Evolutionary conservation across 2,113 vertebrate species (phyloP).

Genomic region (Pogona vitticeps): DNA sequence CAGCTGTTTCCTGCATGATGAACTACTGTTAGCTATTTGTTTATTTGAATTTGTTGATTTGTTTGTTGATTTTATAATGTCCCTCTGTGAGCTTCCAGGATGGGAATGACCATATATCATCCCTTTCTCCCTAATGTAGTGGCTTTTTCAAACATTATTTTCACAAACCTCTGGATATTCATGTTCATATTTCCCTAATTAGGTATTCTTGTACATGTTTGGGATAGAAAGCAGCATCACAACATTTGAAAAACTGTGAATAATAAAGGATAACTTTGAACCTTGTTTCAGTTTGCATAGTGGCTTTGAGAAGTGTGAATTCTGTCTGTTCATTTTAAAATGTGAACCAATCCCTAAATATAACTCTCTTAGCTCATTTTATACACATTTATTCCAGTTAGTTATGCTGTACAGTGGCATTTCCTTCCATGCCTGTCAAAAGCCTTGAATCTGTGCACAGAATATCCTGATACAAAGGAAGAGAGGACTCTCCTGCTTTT

Average conservation of each 20-base stretch:
- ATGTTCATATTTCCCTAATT: too few species aligned
- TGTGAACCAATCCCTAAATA: not conserved
- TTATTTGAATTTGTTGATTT: not conserved
- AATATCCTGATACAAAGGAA: not conserved
- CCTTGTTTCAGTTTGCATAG: too few species aligned
- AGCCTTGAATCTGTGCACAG: not conserved
- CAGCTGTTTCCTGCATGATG: not conserved
- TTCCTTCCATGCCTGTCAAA: not conserved
- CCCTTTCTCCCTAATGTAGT: too few species aligned
- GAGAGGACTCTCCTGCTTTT: not conserved
- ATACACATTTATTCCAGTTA: not conserved
- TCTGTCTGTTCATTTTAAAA: not conserved
- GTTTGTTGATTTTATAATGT: not conserved
- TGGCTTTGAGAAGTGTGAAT: not conserved
- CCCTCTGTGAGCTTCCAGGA: too few species aligned
- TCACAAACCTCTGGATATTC: too few species aligned
- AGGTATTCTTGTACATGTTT: too few species aligned
- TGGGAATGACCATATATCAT: too few species aligned
- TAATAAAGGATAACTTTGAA: too few species aligned
- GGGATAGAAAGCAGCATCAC: too few species aligned
- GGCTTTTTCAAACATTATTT: too few species aligned
- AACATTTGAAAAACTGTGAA: too few species aligned
- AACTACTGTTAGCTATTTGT: too few species aligned
- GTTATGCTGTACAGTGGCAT: not conserved
- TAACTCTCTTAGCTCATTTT: not conserved